These are phyloP conservation scores for Helicoverpa assulta DNA, from an alignment of 2,888 invertebrate species.

Conservation along the genomic window DNA sequence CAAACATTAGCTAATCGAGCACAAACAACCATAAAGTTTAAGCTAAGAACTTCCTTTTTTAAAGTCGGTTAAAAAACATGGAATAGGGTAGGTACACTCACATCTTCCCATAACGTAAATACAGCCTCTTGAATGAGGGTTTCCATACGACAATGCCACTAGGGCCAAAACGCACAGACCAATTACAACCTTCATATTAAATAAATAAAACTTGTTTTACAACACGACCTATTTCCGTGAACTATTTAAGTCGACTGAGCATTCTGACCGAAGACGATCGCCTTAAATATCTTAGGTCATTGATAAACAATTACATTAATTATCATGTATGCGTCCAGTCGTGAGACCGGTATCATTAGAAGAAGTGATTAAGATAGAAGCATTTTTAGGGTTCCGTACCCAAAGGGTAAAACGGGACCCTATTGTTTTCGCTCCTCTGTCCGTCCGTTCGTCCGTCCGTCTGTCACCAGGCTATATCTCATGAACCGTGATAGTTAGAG, in stretches of 20 bases:
- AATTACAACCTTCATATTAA: constrained; percentile 63
- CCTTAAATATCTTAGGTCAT: constrained; percentile 17
- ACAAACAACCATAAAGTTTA: too few species aligned
- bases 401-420: too few species aligned
- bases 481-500: too few species aligned
- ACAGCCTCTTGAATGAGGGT: constrained; percentile 69
- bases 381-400: background rate
- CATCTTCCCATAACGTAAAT: constrained; percentile 71
- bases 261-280: background rate
- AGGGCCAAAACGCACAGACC: constrained; percentile 57
- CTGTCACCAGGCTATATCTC: too few species aligned
- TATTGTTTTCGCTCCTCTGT: too few species aligned
- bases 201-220: constrained; percentile 3
- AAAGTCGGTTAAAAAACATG: too few species aligned
- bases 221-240: constrained; percentile 23
- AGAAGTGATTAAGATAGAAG: background rate
- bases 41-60: too few species aligned
- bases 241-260: constrained; percentile 25
- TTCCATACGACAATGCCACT: constrained; percentile 59
- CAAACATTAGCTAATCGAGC: too few species aligned
- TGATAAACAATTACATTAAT: background rate
- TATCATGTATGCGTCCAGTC: background rate
- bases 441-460: too few species aligned
- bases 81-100: constrained; percentile 60
- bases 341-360: constrained; percentile 5